A percentile compares a stretch with the other conserved stretches of the same genome.
Evolutionary conservation across 2,113 vertebrate species (phyloP).

Genomic region (Cheilinus undulatus): DNA sequence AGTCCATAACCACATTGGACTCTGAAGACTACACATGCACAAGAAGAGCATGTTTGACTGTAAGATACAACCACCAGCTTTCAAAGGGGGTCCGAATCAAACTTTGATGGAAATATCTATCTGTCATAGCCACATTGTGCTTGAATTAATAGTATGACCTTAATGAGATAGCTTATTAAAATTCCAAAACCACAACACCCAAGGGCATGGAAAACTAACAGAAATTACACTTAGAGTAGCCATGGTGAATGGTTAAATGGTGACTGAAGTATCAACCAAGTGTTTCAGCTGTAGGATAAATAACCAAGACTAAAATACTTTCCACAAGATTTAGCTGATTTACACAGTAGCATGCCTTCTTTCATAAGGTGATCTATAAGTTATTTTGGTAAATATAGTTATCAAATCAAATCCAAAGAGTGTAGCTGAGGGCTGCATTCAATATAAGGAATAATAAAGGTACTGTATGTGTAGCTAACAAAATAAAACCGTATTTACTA

Average conservation of each 20-base stretch:
- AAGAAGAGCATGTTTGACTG: constrained; percentile 12
- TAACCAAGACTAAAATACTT: no score
- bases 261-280: no score
- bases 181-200: no score
- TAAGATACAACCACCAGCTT: constrained; percentile 58
- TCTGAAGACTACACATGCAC: constrained; percentile 54
- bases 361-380: neutral
- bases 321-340: no score
- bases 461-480: neutral
- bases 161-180: no score
- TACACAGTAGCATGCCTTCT: neutral
- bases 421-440: no score
- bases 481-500: no score
- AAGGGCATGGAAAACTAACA: no score
- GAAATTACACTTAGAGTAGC: no score
- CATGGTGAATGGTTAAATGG: no score
- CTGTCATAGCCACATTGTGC: constrained; percentile 47
- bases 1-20: constrained; percentile 75
- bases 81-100: constrained; percentile 50
- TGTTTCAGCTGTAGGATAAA: no score
- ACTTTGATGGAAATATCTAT: constrained; percentile 20
- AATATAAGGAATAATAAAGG: no score
- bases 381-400: neutral
- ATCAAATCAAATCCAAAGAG: neutral
- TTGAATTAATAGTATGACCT: neutral